Evolutionary conservation across 2,797 vertebrate genomes (phyloP).

Genomic region (Pseudochromis fuscus): DNA sequence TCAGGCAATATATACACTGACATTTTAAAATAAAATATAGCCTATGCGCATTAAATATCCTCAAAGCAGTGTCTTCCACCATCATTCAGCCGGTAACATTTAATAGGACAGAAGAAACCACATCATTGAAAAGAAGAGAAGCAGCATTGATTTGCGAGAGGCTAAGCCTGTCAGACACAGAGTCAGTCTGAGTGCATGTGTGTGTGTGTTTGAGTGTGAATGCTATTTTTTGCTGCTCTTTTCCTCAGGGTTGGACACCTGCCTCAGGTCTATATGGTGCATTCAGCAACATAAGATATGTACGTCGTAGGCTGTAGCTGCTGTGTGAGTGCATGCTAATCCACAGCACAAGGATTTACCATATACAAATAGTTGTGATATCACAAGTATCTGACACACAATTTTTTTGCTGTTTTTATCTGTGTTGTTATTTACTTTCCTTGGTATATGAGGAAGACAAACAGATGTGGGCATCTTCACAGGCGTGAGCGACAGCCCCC

Average conservation of each 20-base stretch:
- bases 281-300: conserved; percentile 40
- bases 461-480: conserved; percentile 61
- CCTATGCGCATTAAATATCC: neutral
- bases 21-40: neutral
- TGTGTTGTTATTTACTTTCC: conserved; percentile 55
- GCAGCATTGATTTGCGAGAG: conserved; percentile 19
- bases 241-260: conserved; percentile 47
- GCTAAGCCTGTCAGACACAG: conserved; percentile 1
- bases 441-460: conserved; percentile 23
- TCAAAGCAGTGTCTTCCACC: conserved; percentile 14
- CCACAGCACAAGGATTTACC: conserved; percentile 1
- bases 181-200: conserved; percentile 25
- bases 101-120: neutral
- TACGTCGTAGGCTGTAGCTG: conserved; percentile 29
- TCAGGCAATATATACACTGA: neutral
- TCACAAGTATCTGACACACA: neutral
- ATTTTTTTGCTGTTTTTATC: conserved; percentile 21
- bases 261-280: conserved; percentile 46
- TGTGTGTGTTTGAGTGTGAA: conserved; percentile 47
- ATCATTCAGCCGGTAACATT: conserved; percentile 7
- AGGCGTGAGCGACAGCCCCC: conserved; percentile 42
- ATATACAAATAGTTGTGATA: neutral
- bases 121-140: neutral
- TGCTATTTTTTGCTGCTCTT: conserved; percentile 58
- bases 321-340: conserved; percentile 21